Conservation (phyloP, 2,888 invertebrate genomes). For the Eristalinus aeneus region DNA sequence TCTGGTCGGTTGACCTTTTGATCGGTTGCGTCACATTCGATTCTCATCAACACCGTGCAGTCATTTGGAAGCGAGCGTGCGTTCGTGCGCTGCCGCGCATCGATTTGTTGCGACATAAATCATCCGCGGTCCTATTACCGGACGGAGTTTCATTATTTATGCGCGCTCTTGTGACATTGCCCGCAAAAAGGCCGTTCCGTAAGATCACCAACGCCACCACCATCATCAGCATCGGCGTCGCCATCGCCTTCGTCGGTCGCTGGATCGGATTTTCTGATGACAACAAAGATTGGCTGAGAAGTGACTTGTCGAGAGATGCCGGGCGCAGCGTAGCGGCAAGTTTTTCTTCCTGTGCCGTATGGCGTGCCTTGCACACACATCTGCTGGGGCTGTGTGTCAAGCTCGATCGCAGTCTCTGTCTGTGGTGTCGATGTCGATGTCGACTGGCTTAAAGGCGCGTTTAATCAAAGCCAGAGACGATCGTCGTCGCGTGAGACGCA, state of each 20-base stretch:
- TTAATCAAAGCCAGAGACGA: slow-evolving; percentile 41
- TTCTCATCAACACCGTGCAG: slow-evolving; percentile 62
- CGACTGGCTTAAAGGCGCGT: slow-evolving; percentile 7
- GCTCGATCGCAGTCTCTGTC: not conserved
- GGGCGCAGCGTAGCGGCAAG: slow-evolving; percentile 51
- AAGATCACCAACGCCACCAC: not conserved
- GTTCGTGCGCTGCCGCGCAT: slow-evolving; percentile 28
- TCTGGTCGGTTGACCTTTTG: slow-evolving; percentile 65
- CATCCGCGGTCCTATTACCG: slow-evolving; percentile 58
- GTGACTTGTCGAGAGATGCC: slow-evolving; percentile 37
- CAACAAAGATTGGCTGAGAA: not conserved
- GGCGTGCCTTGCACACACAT: slow-evolving; percentile 32
- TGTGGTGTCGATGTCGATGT: not conserved
- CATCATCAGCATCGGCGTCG: not conserved
- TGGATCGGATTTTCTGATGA: not conserved
- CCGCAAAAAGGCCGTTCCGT: slow-evolving; percentile 28
- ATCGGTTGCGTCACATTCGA: slow-evolving; percentile 66
- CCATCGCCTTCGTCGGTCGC: not conserved
- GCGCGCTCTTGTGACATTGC: slow-evolving; percentile 1
- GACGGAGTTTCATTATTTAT: slow-evolving; percentile 31
- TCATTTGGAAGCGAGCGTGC: slow-evolving; percentile 60
- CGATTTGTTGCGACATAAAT: slow-evolving; percentile 66
- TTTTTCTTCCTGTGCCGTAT: slow-evolving; percentile 49
- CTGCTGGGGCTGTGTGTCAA: slow-evolving; percentile 23
- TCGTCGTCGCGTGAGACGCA: slow-evolving; percentile 45